These are phyloP conservation scores for Struthio camelus DNA, from an alignment of 2,113 vertebrate genomes.

Conservation along the genomic window DNA sequence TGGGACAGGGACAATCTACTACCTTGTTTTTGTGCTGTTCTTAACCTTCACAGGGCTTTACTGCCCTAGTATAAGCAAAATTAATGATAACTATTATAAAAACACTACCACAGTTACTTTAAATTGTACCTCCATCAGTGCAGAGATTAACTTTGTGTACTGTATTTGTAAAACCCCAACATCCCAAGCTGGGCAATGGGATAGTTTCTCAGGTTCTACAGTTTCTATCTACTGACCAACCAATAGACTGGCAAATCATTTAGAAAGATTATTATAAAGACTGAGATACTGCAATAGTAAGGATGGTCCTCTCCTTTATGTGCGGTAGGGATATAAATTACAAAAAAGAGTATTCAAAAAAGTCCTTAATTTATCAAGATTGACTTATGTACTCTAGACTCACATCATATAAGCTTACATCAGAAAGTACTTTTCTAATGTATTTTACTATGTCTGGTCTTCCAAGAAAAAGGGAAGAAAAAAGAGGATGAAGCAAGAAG, in stretches of 20 bases:
- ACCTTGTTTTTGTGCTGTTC: not conserved
- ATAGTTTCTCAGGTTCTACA: not conserved
- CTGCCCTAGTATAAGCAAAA: fast-evolving
- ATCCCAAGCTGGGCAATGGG: not conserved
- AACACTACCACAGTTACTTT: not conserved
- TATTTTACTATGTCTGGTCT: not conserved
- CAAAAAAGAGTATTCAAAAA: not conserved
- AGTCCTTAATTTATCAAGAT: not conserved
- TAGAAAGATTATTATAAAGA: not conserved
- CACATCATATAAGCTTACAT: not conserved
- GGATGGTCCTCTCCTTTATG: not conserved
- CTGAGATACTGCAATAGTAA: fast-evolving
- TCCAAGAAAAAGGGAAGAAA: not conserved
- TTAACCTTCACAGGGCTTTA: not conserved
- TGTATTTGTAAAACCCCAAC: not conserved
- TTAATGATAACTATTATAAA: not conserved
- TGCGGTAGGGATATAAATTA: fast-evolving
- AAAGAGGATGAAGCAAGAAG: not conserved
- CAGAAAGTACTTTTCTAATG: not conserved
- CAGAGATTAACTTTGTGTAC: not conserved
- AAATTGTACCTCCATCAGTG: fast-evolving
- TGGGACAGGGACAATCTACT: not conserved
- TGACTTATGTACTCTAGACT: not conserved
- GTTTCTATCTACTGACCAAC: fast-evolving
- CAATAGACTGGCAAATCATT: not conserved